Evolutionary conservation across 2,888 invertebrate genomes (phyloP), one percentile per base, ranked within the genome.

Genomic region (Lucinisca nassula): DNA sequence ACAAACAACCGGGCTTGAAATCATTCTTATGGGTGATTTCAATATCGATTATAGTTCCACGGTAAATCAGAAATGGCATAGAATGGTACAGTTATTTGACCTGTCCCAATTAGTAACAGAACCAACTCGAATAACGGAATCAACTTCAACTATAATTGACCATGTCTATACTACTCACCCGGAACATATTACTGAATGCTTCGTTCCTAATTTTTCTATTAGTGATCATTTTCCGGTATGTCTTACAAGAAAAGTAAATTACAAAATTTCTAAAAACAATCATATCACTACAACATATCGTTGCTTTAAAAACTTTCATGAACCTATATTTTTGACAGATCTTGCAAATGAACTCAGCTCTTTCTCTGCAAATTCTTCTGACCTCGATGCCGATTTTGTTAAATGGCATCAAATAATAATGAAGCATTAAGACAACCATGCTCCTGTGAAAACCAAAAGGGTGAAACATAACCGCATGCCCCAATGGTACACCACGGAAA

Each of bases 11-110:
- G 40, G 37, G 30, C 45, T 58, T 24, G 78, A 78, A 61, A 40
- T 55, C 21, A 21, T 61, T 27, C 14, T 78, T 37, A 78, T 78
- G 78, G 78, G 78, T n/a, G 78, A 78, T 67, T 38, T 78, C 40
- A 78, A 78, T 30, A 61, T 78, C 12, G 67, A 78, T 40, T 24
- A 24, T 6, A 27, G n/a, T 24, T 8, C 27, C 30, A n/a, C 27
- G n/a, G 10, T 67, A 6, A 78, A 78, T 78, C 14, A 24, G 1
- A 78, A 78, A 78, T 78, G 78, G 67, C 21, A 17, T 4, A 24
- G 40, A 8, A 17, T 78, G 21, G 35, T 78, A 8, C 38, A 78
- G 40, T 27, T 40, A 24, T 67, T 61, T 55, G 78, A 78, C 32
- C 27, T 78, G 4, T 32, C 51, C 12, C 78, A 78, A 67, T 24